These are phyloP conservation scores for Homarus americanus DNA, from an alignment of 1,140 invertebrate species.

Conservation along the genomic window DNA sequence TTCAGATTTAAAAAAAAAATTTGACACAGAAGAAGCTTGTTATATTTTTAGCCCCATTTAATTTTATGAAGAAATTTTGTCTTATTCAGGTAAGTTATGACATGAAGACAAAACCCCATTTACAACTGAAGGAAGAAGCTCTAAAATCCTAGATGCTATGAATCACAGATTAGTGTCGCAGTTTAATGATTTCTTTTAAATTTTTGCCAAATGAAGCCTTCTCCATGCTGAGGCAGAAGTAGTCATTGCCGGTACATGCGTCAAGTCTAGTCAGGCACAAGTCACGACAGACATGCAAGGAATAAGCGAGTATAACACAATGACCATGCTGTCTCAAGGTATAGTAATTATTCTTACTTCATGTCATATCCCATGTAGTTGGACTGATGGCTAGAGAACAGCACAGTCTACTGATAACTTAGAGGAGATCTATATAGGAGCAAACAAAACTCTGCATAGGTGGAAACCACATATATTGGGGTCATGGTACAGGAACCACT, in stretches of 20 bases:
- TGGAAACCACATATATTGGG: slow-evolving; percentile 65
- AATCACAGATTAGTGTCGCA: neutral
- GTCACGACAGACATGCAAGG: slow-evolving; percentile 63
- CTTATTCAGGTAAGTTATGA: neutral
- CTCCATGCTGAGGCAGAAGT: slow-evolving; percentile 19
- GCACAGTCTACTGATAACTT: neutral
- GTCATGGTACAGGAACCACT: slow-evolving; percentile 52
- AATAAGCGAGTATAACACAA: slow-evolving; percentile 24
- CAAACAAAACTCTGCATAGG: slow-evolving; percentile 63
- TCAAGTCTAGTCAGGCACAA: slow-evolving; percentile 56
- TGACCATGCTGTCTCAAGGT: neutral
- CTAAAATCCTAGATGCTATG: neutral
- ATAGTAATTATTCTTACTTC: neutral
- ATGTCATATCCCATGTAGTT: neutral
- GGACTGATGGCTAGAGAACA: slow-evolving; percentile 6
- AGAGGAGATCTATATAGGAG: slow-evolving; percentile 49
- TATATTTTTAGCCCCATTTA: neutral
- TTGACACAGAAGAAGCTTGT: neutral
- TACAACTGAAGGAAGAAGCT: neutral
- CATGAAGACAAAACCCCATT: neutral
- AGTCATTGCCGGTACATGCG: slow-evolving; percentile 60
- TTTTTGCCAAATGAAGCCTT: neutral
- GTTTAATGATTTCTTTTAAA: neutral
- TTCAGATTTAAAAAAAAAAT: too few species aligned
- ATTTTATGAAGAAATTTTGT: neutral